Percentiles rank a stretch among this genome's conserved stretches.
Conservation (phyloP, 2,888 invertebrate genomes). For the Drosophila ustulata region DNA sequence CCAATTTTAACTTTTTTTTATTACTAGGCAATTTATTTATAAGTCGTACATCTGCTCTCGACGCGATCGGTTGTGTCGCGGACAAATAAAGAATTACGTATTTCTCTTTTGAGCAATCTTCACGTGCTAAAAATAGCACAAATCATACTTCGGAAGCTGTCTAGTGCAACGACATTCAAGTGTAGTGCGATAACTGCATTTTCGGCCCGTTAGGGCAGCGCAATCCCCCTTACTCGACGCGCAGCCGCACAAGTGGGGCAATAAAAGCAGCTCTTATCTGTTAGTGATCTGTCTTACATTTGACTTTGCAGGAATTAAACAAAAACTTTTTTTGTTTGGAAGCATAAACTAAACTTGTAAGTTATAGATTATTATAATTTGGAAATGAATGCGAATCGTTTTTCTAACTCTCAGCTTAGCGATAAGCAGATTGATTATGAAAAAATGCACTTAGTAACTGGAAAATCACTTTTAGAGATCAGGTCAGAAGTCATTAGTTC, state of each 20-base stretch:
- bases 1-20: no score
- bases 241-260: conserved; percentile 19
- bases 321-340: not conserved
- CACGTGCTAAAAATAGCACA: not conserved
- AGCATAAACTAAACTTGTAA: not conserved
- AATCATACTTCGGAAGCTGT: no score
- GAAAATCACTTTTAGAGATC: no score
- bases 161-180: no score
- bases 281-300: not conserved
- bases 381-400: conserved; percentile 1
- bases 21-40: no score
- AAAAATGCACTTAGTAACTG: not conserved
- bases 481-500: no score
- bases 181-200: not conserved
- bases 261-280: conserved; percentile 5
- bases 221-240: not conserved
- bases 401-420: conserved; percentile 13
- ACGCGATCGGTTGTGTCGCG: not conserved
- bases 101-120: not conserved
- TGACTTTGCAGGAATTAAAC: not conserved
- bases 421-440: not conserved
- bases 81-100: not conserved
- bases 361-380: not conserved
- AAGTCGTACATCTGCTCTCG: not conserved
- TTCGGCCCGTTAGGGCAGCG: conserved; percentile 7